These are phyloP conservation scores for Lithophane semibrunnea DNA, from an alignment of 2,888 invertebrate species.

Conservation along the genomic window DNA sequence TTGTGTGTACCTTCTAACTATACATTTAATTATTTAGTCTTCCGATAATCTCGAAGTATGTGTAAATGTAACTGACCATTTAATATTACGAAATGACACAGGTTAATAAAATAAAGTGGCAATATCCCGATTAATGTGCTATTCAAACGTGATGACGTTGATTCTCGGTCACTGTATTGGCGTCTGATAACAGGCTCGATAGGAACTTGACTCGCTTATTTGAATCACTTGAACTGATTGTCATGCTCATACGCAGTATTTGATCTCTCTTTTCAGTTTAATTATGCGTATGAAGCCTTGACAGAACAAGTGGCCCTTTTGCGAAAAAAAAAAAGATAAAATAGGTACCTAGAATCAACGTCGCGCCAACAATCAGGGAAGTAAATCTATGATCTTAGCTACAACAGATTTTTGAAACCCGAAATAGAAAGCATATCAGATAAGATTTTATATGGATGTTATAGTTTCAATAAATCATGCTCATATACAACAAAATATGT, in stretches of 20 bases:
- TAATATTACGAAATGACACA: constrained; percentile 52
- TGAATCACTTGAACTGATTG: constrained; percentile 45
- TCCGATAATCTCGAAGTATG: constrained; percentile 67
- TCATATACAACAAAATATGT: constrained; percentile 61
- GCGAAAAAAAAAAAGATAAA: constrained; percentile 12
- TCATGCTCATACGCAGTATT: constrained; percentile 45
- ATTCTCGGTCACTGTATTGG: constrained; percentile 40
- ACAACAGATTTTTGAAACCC: constrained; percentile 55
- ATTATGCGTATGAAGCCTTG: constrained; percentile 34
- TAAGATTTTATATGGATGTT: constrained; percentile 67
- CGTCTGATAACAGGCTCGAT: constrained; percentile 24
- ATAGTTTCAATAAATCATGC: constrained; percentile 70
- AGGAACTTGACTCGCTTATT: constrained; percentile 31
- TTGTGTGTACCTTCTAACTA: constrained; percentile 66
- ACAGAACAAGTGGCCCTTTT: constrained; percentile 32
- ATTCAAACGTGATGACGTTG: constrained; percentile 55
- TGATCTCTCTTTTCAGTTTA: constrained; percentile 59
- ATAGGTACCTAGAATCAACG: constrained; percentile 47
- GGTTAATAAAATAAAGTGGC: constrained; percentile 67
- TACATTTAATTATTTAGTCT: constrained; percentile 68
- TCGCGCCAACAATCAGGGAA: constrained; percentile 23
- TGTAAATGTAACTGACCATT: constrained; percentile 62
- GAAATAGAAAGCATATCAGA: constrained; percentile 69
- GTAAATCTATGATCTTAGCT: constrained; percentile 25
- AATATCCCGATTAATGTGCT: constrained; percentile 49